Evolutionary conservation across 2,113 vertebrate genomes (phyloP).

Genomic region (Chamaetylas fuelleborni): DNA sequence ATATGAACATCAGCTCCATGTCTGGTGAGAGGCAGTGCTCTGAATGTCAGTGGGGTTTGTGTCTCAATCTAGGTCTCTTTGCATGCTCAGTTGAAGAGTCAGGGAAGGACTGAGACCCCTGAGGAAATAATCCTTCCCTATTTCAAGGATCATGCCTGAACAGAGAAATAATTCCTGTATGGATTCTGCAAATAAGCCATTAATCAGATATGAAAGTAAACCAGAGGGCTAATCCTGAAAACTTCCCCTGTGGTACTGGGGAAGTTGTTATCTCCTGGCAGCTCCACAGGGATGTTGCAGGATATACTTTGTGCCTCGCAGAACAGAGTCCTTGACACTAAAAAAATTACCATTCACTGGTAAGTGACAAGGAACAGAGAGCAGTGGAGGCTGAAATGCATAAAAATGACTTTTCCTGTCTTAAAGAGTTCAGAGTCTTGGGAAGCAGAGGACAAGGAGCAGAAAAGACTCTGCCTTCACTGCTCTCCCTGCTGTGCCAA

Average conservation of each 20-base stretch:
- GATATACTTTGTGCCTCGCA: background rate
- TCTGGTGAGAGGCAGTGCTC: background rate
- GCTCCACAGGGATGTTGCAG: background rate
- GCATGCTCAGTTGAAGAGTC: background rate
- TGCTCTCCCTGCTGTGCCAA: background rate
- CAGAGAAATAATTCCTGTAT: background rate
- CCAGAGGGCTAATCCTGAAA: background rate
- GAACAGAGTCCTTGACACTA: background rate
- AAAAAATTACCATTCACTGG: background rate
- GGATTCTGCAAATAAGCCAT: background rate
- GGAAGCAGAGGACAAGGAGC: background rate
- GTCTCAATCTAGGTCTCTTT: background rate
- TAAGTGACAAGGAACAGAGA: background rate
- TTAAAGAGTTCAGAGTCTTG: background rate
- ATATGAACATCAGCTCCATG: accelerated
- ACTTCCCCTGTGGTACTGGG: background rate
- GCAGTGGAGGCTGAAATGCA: background rate
- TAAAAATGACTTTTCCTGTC: background rate
- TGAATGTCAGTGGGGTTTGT: background rate
- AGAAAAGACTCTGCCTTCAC: background rate
- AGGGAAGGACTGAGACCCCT: background rate
- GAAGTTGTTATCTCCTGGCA: background rate
- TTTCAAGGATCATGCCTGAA: background rate
- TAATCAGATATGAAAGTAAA: background rate
- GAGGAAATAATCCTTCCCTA: background rate